Conservation (phyloP, 2,888 invertebrate species). For the Ligdia adustata region DNA sequence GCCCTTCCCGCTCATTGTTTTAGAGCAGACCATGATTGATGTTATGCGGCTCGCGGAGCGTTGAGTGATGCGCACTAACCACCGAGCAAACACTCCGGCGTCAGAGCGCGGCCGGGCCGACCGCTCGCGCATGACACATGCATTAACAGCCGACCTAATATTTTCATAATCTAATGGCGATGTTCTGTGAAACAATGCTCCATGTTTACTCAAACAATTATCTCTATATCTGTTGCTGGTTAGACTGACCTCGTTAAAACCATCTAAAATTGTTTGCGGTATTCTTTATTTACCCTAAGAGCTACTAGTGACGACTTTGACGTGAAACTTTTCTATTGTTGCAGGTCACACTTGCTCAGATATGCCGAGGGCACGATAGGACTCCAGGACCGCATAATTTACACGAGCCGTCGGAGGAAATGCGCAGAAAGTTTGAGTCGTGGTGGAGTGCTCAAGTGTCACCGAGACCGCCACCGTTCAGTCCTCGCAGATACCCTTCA, state of each 20-base stretch:
- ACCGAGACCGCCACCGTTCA: slow-evolving; percentile 81
- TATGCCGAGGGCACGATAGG: slow-evolving; percentile 91
- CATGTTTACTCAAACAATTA: slow-evolving; percentile 77
- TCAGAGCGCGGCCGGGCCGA: slow-evolving; percentile 54
- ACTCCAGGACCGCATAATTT: slow-evolving; percentile 85
- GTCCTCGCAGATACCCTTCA: slow-evolving; percentile 76
- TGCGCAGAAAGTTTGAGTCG: slow-evolving; percentile 94
- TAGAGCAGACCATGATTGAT: slow-evolving; percentile 82
- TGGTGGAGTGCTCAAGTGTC: slow-evolving; percentile 94
- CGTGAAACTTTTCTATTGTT: slow-evolving; percentile 59
- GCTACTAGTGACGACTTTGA: slow-evolving; percentile 46
- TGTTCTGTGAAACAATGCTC: slow-evolving; percentile 82
- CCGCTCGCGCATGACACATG: slow-evolving; percentile 80
- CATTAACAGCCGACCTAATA: slow-evolving; percentile 82
- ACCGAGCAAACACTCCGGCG: slow-evolving; percentile 68
- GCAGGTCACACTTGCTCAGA: slow-evolving; percentile 91
- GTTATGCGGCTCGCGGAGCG: slow-evolving; percentile 67
- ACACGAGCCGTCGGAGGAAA: slow-evolving; percentile 92
- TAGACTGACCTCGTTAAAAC: slow-evolving; percentile 82
- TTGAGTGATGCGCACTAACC: slow-evolving; percentile 76
- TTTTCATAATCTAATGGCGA: slow-evolving; percentile 84
- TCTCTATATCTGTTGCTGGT: slow-evolving; percentile 77
- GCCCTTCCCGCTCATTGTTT: slow-evolving; percentile 82
- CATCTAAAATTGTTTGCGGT: slow-evolving; percentile 76
- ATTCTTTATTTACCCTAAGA: slow-evolving; percentile 54